A percentile compares a stretch with the other conserved stretches of the same genome.
Evolutionary conservation across 2,888 invertebrate species (phyloP).

Genomic region (Pyralis farinalis): DNA sequence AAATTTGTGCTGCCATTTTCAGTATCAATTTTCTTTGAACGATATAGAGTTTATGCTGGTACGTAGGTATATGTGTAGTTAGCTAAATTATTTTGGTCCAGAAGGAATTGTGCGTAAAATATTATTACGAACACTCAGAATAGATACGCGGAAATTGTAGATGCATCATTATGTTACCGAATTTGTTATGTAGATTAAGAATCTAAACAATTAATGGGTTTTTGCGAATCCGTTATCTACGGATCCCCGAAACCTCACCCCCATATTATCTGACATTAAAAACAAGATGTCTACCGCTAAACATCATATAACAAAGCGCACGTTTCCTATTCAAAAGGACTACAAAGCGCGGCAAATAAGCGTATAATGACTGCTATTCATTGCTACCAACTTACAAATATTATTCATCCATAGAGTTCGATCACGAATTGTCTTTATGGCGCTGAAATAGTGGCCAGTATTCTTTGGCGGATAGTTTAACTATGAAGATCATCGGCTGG

Average conservation of each 20-base stretch:
- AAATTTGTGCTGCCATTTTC: no score
- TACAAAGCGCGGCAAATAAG: constrained; percentile 68
- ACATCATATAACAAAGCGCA: constrained; percentile 54
- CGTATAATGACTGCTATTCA: constrained; percentile 71
- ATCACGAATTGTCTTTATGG: constrained; percentile 4
- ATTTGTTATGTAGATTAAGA: no score
- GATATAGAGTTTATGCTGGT: no score
- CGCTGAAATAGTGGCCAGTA: constrained; percentile 13
- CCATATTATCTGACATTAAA: constrained; percentile 47
- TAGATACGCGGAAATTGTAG: no score
- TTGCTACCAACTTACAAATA: constrained; percentile 36
- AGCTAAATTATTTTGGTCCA: no score
- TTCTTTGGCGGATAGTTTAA: constrained; percentile 8
- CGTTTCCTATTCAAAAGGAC: constrained; percentile 42
- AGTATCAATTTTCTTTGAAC: no score
- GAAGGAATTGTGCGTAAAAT: no score
- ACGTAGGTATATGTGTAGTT: no score
- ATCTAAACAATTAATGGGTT: no score
- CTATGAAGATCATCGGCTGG: not conserved
- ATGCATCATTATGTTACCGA: no score
- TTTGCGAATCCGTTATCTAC: not conserved
- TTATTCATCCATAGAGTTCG: not conserved
- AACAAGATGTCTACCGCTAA: constrained; percentile 72
- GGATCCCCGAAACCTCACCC: constrained; percentile 37
- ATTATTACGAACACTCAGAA: no score